Evolutionary conservation across 1,140 invertebrate species (phyloP).

Genomic region (Cydia amplana): DNA sequence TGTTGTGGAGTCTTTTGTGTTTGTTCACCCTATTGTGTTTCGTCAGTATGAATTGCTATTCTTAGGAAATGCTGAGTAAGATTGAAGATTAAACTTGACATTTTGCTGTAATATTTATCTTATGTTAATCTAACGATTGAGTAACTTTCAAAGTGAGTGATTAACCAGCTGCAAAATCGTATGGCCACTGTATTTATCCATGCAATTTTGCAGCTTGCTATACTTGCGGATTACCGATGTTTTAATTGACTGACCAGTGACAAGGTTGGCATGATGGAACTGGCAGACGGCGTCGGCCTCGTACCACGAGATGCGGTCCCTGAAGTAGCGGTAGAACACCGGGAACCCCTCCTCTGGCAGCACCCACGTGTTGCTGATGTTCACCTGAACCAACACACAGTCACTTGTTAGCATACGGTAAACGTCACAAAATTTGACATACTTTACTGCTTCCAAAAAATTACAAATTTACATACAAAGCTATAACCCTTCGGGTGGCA

Average conservation of each 20-base stretch:
- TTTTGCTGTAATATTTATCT: not conserved
- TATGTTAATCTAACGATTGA: not conserved
- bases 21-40: conserved; percentile 13
- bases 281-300: conserved; percentile 88
- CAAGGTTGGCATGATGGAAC: conserved; percentile 87
- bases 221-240: too few relatives aligned
- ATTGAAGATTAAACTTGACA: not conserved
- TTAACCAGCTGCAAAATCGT: too few relatives aligned
- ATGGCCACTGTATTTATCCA: too few relatives aligned
- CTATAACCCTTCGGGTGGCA: too few relatives aligned
- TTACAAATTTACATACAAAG: too few relatives aligned
- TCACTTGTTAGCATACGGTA: not conserved
- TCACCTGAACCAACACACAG: conserved; percentile 80
- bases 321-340: conserved; percentile 88
- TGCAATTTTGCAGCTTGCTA: too few relatives aligned
- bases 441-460: not conserved
- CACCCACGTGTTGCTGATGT: conserved; percentile 88
- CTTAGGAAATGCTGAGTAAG: not conserved
- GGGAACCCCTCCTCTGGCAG: conserved; percentile 87
- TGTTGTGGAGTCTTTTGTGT: conserved; percentile 17
- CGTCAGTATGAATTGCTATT: conserved; percentile 20
- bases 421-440: not conserved
- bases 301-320: conserved; percentile 88
- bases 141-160: not conserved
- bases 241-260: conserved; percentile 80